Evolutionary conservation across 2,797 vertebrate species (phyloP).

Genomic region (Anas flavirostris): DNA sequence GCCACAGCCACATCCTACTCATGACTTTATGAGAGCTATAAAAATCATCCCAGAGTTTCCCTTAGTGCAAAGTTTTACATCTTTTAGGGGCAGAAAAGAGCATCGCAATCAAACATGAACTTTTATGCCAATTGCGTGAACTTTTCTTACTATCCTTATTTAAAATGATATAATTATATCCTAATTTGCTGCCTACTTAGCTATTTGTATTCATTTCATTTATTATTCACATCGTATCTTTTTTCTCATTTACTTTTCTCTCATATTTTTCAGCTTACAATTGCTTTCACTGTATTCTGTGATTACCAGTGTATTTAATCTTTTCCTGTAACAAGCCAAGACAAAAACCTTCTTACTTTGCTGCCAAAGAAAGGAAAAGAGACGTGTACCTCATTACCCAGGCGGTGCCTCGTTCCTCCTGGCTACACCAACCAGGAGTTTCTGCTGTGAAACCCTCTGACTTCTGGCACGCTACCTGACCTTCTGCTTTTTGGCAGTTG

Average conservation of each 20-base stretch:
- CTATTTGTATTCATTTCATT: not conserved
- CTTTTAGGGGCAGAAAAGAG: not conserved
- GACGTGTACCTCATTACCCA: not conserved
- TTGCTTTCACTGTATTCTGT: not conserved
- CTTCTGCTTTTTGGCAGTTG: not conserved
- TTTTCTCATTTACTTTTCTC: not conserved
- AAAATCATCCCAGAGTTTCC: not conserved
- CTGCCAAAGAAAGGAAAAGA: not conserved
- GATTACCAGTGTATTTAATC: not conserved
- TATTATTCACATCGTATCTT: not conserved
- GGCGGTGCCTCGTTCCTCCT: not conserved
- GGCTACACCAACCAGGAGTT: accelerated
- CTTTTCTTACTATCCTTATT: not conserved
- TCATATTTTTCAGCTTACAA: not conserved
- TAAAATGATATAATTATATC: conserved; percentile 19
- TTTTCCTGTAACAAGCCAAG: not conserved
- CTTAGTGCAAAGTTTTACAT: not conserved
- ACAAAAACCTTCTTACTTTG: not conserved
- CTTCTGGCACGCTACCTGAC: accelerated
- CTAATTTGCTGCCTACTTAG: conserved; percentile 26
- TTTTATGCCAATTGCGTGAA: not conserved
- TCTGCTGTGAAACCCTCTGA: not conserved
- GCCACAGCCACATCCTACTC: not conserved
- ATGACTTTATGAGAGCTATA: not conserved
- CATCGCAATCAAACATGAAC: not conserved